Conservation (phyloP, 2,113 vertebrate genomes). For the Centropristis striata region DNA sequence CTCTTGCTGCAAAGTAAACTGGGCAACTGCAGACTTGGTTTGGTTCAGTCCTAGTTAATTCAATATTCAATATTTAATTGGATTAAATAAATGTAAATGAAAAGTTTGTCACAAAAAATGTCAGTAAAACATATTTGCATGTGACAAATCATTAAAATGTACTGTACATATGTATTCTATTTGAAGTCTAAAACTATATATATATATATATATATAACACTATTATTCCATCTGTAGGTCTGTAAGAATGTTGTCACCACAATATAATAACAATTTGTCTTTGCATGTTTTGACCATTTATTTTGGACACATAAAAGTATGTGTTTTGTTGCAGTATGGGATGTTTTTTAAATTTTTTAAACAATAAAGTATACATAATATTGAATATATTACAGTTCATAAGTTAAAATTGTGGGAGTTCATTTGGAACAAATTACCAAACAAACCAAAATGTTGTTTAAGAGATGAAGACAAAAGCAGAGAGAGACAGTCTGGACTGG, state of each 20-base stretch:
- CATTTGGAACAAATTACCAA: not conserved
- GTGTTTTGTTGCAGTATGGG: not conserved
- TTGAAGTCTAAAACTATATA: too few relatives aligned
- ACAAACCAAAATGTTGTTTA: not conserved
- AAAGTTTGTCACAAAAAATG: not conserved
- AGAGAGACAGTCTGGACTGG: not conserved
- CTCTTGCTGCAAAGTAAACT: constrained; percentile 17
- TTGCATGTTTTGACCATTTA: not conserved
- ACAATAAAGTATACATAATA: too few relatives aligned
- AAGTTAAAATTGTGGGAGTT: not conserved
- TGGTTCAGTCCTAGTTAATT: too few relatives aligned
- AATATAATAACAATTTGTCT: too few relatives aligned
- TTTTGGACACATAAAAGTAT: not conserved
- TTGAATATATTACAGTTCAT: not conserved
- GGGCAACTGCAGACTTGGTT: too few relatives aligned
- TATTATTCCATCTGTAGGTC: too few relatives aligned
- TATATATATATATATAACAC: too few relatives aligned
- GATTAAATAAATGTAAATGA: not conserved
- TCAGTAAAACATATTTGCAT: not conserved
- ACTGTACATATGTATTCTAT: too few relatives aligned
- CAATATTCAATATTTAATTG: too few relatives aligned
- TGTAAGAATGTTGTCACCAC: too few relatives aligned
- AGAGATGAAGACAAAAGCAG: not conserved
- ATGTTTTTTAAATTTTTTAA: too few relatives aligned
- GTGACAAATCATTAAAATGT: not conserved